Percentiles rank a stretch among this genome's conserved stretches.
phyloP scores from a whole-genome alignment of 2,888 invertebrate genomes.

The Bellardia pandia region DNA sequence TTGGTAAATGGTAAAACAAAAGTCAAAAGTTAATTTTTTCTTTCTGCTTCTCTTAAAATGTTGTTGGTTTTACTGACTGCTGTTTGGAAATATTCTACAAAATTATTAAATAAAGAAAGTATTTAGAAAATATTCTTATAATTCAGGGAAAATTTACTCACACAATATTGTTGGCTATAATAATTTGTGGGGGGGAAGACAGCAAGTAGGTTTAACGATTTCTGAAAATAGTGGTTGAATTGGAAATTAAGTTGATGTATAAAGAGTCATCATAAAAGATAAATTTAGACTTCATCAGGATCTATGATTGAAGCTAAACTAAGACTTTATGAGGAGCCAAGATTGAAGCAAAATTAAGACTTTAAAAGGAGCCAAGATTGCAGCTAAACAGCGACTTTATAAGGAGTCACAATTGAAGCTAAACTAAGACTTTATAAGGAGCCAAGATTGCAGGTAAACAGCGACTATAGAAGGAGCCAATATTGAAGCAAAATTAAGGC shows the following conservation, averaged over 20 bases:
- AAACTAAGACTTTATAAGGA: too few species aligned
- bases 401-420: too few species aligned
- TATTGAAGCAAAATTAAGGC: too few species aligned
- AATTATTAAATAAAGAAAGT: not conserved
- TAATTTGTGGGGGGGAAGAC: not conserved
- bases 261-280: too few species aligned
- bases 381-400: too few species aligned
- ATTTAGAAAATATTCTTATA: not conserved
- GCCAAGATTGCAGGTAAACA: too few species aligned
- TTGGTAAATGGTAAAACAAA: not conserved
- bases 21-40: not conserved
- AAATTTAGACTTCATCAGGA: not conserved
- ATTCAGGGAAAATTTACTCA: not conserved
- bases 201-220: not conserved
- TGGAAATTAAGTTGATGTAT: not conserved
- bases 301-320: too few species aligned
- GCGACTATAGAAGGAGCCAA: too few species aligned
- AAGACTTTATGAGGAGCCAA: too few species aligned
- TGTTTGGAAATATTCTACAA: not conserved
- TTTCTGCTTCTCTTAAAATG: not conserved
- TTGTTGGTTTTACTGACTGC: conserved; percentile 12
- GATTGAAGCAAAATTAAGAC: too few species aligned
- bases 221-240: not conserved
- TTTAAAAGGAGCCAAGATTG: too few species aligned
- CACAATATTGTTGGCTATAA: conserved; percentile 1